Base-by-base conservation (phyloP, 2,797 vertebrate genomes). In the Hybognathus amarus region DNA sequence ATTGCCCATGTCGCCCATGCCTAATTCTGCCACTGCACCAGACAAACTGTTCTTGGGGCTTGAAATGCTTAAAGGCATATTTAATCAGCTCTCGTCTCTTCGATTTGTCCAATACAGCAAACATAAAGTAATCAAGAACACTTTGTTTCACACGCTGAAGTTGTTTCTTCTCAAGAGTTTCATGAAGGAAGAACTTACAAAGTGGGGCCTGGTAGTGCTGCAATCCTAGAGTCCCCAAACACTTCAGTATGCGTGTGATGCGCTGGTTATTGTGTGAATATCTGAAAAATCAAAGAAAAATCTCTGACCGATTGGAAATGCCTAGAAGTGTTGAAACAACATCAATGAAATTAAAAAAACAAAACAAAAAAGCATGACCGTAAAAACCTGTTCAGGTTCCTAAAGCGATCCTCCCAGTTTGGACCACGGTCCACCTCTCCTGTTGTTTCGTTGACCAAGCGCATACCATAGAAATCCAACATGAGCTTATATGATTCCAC, bases 161-260 rank as follows among this genome's bases (percentile, higher is more conserved):
- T 0, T 87, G 15, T 12, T 47, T 1, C 0, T 83, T 0, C 10
- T 94, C 83, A 0, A 99, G 94, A 0, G 96, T 98, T 92, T 97
- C 95, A 24, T 89, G 61, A 40, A 99, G 94, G 92, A 99, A 98
- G 93, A 99, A 98, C 59, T 2, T 93, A 9, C 9, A 10, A 10
- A 99, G 94, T 0, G 96, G 96, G 2, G 89, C 92, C 91, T 99
- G 97, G 90, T 94, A 97, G 84, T 90, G 91, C 30, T 69, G 66
- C 27, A 93, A 95, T 1, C 96, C 97, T 91, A 99, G 92, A 85
- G 95, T 96, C 0, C 96, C 98, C 91, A 97, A 93, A 83, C 97
- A 97, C 94, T 99, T 99, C 86, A 99, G 93, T 88, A 99, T 98
- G 78, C 96, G 97, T 0, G 97, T 98, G 88, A 99, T 97, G 76